These are phyloP conservation scores for Pempheris klunzingeri DNA, from an alignment of 2,797 vertebrate species.

Conservation along the genomic window DNA sequence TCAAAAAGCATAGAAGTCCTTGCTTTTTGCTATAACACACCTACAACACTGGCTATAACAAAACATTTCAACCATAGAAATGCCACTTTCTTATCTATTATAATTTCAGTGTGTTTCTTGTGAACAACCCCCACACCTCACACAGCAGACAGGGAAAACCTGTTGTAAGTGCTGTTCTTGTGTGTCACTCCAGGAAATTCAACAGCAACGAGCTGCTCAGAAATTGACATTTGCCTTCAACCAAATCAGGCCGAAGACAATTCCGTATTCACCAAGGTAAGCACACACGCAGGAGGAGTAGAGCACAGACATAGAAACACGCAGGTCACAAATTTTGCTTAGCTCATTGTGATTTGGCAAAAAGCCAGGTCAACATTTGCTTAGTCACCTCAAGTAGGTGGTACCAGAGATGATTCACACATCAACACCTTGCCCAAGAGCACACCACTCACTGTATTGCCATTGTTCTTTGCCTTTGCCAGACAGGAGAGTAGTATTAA, in stretches of 20 bases:
- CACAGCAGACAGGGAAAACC: too few relatives aligned
- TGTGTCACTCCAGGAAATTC: slow-evolving; percentile 91
- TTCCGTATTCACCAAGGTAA: slow-evolving; percentile 98
- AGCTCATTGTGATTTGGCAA: slow-evolving; percentile 18
- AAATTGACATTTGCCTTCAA: slow-evolving; percentile 99
- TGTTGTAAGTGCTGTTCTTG: background rate
- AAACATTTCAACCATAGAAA: background rate
- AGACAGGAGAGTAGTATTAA: background rate
- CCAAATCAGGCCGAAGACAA: slow-evolving; percentile 97
- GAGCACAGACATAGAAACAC: background rate
- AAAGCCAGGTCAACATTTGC: background rate
- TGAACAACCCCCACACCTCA: background rate
- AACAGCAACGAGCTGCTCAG: slow-evolving; percentile 98
- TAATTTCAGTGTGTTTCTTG: background rate
- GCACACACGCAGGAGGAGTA: accelerated
- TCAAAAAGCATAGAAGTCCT: too few relatives aligned
- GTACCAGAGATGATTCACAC: background rate
- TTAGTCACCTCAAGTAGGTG: background rate
- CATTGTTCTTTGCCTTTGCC: background rate
- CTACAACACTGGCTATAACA: background rate
- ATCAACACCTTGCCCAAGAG: background rate
- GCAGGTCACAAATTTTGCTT: background rate
- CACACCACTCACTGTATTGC: background rate
- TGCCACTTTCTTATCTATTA: background rate
- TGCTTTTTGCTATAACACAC: background rate